Percentiles rank a stretch among this genome's conserved stretches.
Conservation (phyloP, 1,140 invertebrate species). For the Lepidotrigona ventralis region DNA sequence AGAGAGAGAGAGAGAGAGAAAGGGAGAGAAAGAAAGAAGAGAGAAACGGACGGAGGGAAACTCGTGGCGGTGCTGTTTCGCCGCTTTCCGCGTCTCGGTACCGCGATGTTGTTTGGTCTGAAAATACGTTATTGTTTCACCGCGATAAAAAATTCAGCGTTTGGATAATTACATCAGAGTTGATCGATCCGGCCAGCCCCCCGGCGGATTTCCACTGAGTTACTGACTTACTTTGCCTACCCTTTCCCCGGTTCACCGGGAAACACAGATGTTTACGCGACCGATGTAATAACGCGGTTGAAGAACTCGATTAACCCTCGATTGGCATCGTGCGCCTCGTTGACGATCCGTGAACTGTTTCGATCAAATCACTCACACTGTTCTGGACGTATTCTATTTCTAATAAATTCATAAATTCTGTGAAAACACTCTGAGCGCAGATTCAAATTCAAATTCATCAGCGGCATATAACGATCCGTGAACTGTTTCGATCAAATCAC, state of each 20-base stretch:
- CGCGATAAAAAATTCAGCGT: slow-evolving; percentile 77
- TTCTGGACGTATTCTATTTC: no score
- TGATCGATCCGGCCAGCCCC: slow-evolving; percentile 69
- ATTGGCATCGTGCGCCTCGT: no score
- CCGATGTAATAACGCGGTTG: not conserved
- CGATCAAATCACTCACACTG: no score
- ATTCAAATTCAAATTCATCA: no score
- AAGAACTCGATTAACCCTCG: no score
- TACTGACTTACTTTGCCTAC: slow-evolving; percentile 71
- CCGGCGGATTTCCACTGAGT: slow-evolving; percentile 68
- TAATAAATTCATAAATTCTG: no score
- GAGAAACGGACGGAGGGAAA: slow-evolving; percentile 17
- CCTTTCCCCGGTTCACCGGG: slow-evolving; percentile 15
- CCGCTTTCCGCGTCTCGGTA: slow-evolving; percentile 47
- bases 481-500: no score
- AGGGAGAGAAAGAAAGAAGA: not conserved
- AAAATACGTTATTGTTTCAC: slow-evolving; percentile 78
- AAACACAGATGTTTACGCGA: slow-evolving; percentile 9
- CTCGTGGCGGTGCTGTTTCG: slow-evolving; percentile 15
- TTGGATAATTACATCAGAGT: slow-evolving; percentile 76
- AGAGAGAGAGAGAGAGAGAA: not conserved
- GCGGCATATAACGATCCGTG: no score
- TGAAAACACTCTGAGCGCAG: no score
- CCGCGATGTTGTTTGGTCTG: slow-evolving; percentile 74
- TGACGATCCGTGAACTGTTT: no score